phyloP scores from a whole-genome alignment of 2,113 vertebrate species.

The Hypomesus transpacificus region DNA sequence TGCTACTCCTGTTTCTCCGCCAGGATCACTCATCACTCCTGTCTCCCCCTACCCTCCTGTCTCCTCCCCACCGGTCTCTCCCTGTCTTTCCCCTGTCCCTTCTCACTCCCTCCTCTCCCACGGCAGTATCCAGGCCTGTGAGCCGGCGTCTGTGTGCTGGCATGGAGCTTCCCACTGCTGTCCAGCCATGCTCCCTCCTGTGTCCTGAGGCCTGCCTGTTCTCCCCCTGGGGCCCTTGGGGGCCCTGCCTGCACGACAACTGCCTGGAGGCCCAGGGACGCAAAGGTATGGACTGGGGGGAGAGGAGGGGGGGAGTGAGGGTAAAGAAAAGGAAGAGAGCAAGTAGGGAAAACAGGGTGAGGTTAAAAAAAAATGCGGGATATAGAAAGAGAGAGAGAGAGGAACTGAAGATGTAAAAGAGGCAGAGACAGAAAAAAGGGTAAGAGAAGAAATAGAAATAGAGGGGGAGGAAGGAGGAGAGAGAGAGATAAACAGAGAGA shows the following conservation, averaged over 20 bases:
- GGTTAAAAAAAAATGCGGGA: background rate
- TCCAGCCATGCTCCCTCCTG: conserved; percentile 78
- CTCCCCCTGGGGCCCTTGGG: conserved; percentile 85
- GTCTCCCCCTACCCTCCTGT: background rate
- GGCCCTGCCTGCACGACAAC: conserved; percentile 80
- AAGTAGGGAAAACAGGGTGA: background rate
- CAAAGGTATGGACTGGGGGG: conserved; percentile 71
- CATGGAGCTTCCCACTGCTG: conserved; percentile 68
- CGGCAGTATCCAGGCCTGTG: conserved; percentile 82
- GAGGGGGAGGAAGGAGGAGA: conserved; percentile 1
- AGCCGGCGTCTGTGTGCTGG: conserved; percentile 74
- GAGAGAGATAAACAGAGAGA: background rate
- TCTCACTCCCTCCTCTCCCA: conserved; percentile 4
- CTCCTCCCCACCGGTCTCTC: background rate
- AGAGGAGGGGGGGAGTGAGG: background rate
- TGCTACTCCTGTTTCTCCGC: background rate
- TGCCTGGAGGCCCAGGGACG: conserved; percentile 81
- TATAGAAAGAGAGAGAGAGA: too few relatives aligned
- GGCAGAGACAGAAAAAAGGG: conserved; percentile 8
- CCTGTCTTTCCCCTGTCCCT: background rate
- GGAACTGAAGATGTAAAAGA: background rate
- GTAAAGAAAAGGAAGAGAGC: conserved; percentile 13
- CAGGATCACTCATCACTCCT: background rate
- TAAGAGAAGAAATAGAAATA: background rate
- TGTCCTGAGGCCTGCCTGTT: conserved; percentile 79